phyloP scores from a whole-genome alignment of 1,140 invertebrate species.

The Bombus difficillimus region DNA sequence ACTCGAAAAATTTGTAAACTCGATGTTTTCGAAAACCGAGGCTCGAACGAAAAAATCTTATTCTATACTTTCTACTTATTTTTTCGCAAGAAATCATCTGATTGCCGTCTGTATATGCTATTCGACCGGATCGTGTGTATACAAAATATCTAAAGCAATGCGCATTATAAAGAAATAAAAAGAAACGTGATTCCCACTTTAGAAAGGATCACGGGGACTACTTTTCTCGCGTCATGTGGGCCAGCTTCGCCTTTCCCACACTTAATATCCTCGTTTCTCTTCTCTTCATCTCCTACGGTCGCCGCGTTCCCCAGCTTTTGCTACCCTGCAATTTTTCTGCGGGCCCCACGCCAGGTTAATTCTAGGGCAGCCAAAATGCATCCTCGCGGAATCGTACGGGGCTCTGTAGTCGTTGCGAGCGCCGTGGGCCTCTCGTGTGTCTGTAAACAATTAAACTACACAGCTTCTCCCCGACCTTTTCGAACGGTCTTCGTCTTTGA shows the following conservation, averaged over 20 bases:
- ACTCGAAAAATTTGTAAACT: accelerated
- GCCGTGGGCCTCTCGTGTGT: slow-evolving; percentile 13
- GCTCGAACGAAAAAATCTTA: too few relatives aligned
- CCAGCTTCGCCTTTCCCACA: slow-evolving; percentile 64
- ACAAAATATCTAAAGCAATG: too few relatives aligned
- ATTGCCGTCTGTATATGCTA: too few relatives aligned
- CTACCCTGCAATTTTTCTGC: slow-evolving; percentile 79
- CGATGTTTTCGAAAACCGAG: too few relatives aligned
- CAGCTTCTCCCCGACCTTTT: neutral
- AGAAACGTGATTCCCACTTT: neutral
- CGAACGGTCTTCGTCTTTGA: slow-evolving; percentile 7
- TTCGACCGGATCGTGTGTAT: too few relatives aligned
- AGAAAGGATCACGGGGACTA: slow-evolving; percentile 12
- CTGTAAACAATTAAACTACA: slow-evolving; percentile 68
- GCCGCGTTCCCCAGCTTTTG: slow-evolving; percentile 47
- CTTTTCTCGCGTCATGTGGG: slow-evolving; percentile 59
- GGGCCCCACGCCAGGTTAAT: slow-evolving; percentile 74
- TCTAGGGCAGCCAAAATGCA: slow-evolving; percentile 76
- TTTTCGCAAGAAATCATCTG: too few relatives aligned
- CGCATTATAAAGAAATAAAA: neutral
- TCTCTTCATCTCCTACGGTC: slow-evolving; percentile 50
- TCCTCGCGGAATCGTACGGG: slow-evolving; percentile 74
- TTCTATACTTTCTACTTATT: too few relatives aligned
- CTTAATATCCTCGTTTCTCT: slow-evolving; percentile 60
- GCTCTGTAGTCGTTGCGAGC: slow-evolving; percentile 5